Percentiles rank a stretch among this genome's conserved stretches.
These are phyloP conservation scores for Lottia gigantea DNA, from an alignment of 2,888 invertebrate genomes.

Conservation along the genomic window DNA sequence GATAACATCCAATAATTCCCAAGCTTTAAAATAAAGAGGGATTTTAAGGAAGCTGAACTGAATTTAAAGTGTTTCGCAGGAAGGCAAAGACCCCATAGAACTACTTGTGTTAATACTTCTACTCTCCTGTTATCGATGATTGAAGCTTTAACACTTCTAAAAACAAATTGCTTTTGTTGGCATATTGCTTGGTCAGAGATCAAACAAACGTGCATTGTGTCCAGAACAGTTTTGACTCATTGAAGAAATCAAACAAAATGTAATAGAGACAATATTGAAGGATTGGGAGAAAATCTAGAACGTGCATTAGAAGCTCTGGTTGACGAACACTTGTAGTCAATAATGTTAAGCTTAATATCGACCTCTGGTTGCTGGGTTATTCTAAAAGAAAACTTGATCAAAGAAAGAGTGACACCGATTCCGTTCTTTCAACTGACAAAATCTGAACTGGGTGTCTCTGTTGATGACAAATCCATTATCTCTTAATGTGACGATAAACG, in stretches of 20 bases:
- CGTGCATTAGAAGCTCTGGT: neutral
- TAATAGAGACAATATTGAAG: neutral
- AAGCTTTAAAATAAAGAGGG: too few relatives aligned
- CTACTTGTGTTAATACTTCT: too few relatives aligned
- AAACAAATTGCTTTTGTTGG: too few relatives aligned
- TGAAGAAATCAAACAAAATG: neutral
- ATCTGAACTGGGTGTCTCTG: neutral
- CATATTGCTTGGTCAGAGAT: too few relatives aligned
- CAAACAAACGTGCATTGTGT: too few relatives aligned
- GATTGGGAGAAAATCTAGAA: neutral
- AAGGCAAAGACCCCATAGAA: too few relatives aligned
- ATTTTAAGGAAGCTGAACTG: too few relatives aligned
- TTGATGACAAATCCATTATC: slow-evolving; percentile 8
- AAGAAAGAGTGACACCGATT: slow-evolving; percentile 2
- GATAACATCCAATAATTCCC: too few relatives aligned
- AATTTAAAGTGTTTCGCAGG: too few relatives aligned
- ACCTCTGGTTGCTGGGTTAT: neutral
- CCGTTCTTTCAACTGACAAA: slow-evolving; percentile 1
- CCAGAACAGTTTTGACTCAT: neutral
- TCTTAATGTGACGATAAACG: slow-evolving; percentile 9
- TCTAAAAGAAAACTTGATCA: neutral
- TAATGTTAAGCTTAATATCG: neutral
- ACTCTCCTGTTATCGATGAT: too few relatives aligned
- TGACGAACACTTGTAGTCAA: slow-evolving; percentile 7
- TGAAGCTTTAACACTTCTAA: too few relatives aligned